Conservation (phyloP, 2,797 vertebrate species). For the Tamandua tetradactyla region DNA sequence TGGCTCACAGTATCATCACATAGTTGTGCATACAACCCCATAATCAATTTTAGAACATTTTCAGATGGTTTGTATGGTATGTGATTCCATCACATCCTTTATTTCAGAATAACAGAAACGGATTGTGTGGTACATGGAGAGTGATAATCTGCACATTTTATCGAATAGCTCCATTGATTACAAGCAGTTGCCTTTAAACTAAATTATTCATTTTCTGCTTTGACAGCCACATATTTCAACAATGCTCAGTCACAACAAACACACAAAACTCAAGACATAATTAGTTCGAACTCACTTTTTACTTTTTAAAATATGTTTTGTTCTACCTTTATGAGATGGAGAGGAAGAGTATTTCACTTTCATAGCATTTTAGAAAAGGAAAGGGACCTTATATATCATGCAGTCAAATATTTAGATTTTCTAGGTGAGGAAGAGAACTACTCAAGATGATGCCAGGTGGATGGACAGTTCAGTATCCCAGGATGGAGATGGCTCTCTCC, state of each 20-base stretch:
- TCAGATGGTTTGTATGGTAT: too few relatives aligned
- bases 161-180: not conserved
- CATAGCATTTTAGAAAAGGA: not conserved
- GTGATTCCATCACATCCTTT: too few relatives aligned
- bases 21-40: too few relatives aligned
- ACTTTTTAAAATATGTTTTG: not conserved
- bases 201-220: not conserved
- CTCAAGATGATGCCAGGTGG: fast-evolving
- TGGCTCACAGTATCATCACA: too few relatives aligned
- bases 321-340: not conserved
- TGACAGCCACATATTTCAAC: not conserved
- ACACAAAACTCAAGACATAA: not conserved
- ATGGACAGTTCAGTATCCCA: fast-evolving
- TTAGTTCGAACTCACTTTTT: not conserved
- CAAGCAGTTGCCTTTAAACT: not conserved
- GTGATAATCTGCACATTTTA: not conserved
- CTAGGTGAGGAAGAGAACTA: not conserved
- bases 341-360: not conserved
- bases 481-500: not conserved
- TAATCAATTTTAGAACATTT: too few relatives aligned
- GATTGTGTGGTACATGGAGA: not conserved
- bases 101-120: too few relatives aligned
- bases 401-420: not conserved
- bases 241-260: not conserved
- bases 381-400: not conserved